Conservation (phyloP, 2,888 invertebrate species). For the Griposia aprilina region DNA sequence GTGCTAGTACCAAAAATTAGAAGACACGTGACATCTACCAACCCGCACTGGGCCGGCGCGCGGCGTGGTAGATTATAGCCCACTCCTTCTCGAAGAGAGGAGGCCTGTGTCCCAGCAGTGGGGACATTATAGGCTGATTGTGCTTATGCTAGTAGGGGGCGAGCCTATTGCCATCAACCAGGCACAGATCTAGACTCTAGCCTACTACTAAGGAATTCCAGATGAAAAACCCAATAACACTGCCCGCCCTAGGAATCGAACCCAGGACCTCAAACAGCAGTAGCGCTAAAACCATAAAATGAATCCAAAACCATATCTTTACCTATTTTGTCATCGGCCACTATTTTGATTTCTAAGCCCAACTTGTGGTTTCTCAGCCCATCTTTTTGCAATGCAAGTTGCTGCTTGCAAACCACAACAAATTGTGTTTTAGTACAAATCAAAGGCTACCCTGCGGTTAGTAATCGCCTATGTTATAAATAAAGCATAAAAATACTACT, state of each 20-base stretch:
- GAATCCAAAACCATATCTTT: background rate
- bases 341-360: background rate
- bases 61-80: too few relatives aligned
- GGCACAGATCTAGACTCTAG: background rate
- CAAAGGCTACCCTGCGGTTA: slow-evolving; percentile 9
- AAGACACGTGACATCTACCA: background rate
- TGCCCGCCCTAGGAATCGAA: background rate
- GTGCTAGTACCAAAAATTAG: background rate
- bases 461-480: slow-evolving; percentile 13
- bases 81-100: too few relatives aligned
- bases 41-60: background rate
- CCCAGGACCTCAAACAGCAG: background rate
- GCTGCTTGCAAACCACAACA: slow-evolving; percentile 21
- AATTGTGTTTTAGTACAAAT: slow-evolving; percentile 18
- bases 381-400: background rate
- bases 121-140: background rate
- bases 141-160: background rate
- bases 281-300: background rate
- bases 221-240: background rate
- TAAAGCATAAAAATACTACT: background rate
- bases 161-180: background rate
- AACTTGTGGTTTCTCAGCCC: background rate
- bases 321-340: background rate
- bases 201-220: background rate
- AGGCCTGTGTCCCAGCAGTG: too few relatives aligned